Evolutionary conservation across 2,888 invertebrate genomes (phyloP).

Genomic region (Chromoteleia sp.): DNA sequence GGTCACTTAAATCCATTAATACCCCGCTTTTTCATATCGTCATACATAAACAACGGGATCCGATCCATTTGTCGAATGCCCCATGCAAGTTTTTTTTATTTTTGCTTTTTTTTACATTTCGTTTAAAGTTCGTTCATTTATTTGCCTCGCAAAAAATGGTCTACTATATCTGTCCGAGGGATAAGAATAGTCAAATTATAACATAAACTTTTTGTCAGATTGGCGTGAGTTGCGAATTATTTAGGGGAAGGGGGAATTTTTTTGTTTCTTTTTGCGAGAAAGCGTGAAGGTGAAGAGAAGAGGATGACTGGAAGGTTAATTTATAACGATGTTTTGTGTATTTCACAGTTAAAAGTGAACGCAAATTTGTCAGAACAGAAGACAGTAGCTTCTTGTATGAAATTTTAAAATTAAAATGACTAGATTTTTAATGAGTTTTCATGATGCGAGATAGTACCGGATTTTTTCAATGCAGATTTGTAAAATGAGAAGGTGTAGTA

Average conservation of each 20-base stretch:
- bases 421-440: too few relatives aligned
- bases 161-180: constrained; percentile 1
- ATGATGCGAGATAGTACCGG: too few relatives aligned
- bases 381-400: too few relatives aligned
- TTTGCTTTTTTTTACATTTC: too few relatives aligned
- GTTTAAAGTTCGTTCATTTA: too few relatives aligned
- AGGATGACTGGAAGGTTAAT: constrained; percentile 11
- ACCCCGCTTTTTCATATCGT: neutral
- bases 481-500: too few relatives aligned
- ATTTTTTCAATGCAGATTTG: too few relatives aligned
- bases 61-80: neutral
- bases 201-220: neutral
- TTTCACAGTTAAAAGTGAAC: too few relatives aligned
- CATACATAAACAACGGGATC: neutral
- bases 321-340: neutral
- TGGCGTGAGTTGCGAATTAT: too few relatives aligned
- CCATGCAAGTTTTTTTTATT: neutral
- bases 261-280: constrained; percentile 11
- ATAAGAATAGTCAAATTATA: neutral
- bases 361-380: too few relatives aligned
- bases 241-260: neutral
- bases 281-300: constrained; percentile 8
- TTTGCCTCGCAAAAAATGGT: neutral
- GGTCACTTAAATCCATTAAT: constrained; percentile 10
- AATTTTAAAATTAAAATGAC: too few relatives aligned